Evolutionary conservation across 2,797 vertebrate species (phyloP).

Genomic region (Falco concolor): DNA sequence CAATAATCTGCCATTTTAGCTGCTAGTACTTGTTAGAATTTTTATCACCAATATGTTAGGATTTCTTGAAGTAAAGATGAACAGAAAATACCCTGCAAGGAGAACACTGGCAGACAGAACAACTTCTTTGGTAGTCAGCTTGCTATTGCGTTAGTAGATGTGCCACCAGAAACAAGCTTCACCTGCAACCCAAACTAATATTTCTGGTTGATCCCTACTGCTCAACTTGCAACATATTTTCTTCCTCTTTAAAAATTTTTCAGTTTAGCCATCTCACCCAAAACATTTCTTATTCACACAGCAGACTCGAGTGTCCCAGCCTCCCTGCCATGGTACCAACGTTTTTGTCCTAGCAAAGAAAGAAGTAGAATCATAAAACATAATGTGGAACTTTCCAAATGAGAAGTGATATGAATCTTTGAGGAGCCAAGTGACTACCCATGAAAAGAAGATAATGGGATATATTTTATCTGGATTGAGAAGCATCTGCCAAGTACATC

Average conservation of each 20-base stretch:
- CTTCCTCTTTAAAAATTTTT: neutral
- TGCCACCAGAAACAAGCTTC: neutral
- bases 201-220: neutral
- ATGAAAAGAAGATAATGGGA: constrained; percentile 38
- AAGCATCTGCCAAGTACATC: constrained; percentile 41
- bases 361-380: neutral
- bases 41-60: neutral
- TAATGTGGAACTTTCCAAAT: neutral
- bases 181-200: neutral
- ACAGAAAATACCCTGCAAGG: neutral
- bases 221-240: neutral
- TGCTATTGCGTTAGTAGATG: neutral
- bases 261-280: neutral
- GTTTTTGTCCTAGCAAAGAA: neutral
- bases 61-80: neutral
- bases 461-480: constrained; percentile 47
- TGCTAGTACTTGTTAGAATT: neutral
- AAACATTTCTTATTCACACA: neutral
- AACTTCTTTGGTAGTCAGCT: neutral
- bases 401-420: constrained; percentile 10
- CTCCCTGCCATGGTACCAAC: neutral
- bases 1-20: neutral
- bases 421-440: constrained; percentile 5
- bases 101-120: neutral
- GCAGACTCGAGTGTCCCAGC: neutral